A percentile compares a stretch with the other conserved stretches of the same genome.
These are phyloP conservation scores for Mimumesa dahlbomi DNA, from an alignment of 2,888 invertebrate genomes.

Conservation along the genomic window DNA sequence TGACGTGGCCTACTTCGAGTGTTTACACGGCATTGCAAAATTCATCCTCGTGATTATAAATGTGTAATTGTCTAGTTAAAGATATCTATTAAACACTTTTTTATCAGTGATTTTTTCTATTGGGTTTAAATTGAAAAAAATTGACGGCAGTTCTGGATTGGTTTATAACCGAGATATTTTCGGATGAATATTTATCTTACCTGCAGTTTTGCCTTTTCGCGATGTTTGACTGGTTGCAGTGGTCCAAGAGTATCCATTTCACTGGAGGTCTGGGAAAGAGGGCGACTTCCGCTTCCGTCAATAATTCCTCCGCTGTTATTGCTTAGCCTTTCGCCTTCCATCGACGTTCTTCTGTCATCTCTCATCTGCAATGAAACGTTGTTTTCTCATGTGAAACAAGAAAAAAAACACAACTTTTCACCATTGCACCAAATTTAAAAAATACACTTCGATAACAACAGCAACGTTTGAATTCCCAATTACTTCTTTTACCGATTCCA, in stretches of 20 bases:
- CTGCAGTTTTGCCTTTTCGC: constrained; percentile 78
- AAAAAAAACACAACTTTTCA: too few species aligned
- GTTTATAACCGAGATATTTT: neutral
- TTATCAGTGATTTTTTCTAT: too few species aligned
- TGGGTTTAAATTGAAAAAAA: too few species aligned
- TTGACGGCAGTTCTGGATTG: too few species aligned
- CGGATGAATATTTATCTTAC: constrained; percentile 56
- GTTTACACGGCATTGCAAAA: neutral
- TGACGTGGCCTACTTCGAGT: constrained; percentile 17
- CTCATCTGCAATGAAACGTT: constrained; percentile 66
- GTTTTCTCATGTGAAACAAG: too few species aligned
- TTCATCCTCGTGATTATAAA: constrained; percentile 5
- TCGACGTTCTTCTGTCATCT: constrained; percentile 78
- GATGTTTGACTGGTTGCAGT: constrained; percentile 76
- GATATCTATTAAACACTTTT: neutral
- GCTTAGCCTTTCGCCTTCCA: constrained; percentile 82
- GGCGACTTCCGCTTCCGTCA: constrained; percentile 81
- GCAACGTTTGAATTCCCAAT: too few species aligned
- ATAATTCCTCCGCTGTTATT: constrained; percentile 76
- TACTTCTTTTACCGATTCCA: too few species aligned
- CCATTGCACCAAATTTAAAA: too few species aligned
- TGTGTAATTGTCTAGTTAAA: constrained; percentile 5
- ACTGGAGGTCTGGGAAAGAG: constrained; percentile 86
- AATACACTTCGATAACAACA: too few species aligned
- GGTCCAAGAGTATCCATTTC: constrained; percentile 82